phyloP scores from a whole-genome alignment of 2,113 vertebrate species.

The Centrocercus urophasianus region DNA sequence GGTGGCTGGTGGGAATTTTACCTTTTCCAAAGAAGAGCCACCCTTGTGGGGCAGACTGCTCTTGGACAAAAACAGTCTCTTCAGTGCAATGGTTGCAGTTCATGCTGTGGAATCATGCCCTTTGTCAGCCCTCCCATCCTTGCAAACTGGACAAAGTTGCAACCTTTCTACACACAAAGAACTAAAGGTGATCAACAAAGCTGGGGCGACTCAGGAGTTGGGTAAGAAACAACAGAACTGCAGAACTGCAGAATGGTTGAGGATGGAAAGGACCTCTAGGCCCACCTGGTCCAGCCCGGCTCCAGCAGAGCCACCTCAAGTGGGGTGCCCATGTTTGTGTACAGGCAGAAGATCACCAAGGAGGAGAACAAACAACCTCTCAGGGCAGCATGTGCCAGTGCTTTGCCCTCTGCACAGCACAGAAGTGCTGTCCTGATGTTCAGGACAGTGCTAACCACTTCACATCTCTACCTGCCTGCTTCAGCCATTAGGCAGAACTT shows the following conservation, averaged over 20 bases:
- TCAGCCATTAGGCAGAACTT: neutral
- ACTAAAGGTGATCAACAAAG: neutral
- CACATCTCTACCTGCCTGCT: neutral
- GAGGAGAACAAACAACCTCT: neutral
- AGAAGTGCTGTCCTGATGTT: neutral
- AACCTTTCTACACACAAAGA: neutral
- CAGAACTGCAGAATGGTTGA: neutral
- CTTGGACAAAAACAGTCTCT: rapidly evolving
- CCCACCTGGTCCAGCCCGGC: neutral
- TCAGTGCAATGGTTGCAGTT: neutral
- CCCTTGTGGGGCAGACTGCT: neutral
- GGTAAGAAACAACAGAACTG: neutral
- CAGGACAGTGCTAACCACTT: neutral
- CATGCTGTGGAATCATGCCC: neutral
- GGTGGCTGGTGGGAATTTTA: neutral
- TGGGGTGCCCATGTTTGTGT: neutral
- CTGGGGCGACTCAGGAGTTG: neutral
- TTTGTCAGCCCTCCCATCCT: neutral
- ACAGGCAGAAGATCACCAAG: neutral
- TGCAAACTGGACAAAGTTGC: neutral
- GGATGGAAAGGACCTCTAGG: neutral
- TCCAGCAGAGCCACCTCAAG: neutral
- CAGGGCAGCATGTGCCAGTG: neutral
- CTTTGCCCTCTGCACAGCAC: neutral
- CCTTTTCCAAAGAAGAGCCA: neutral